Evolutionary conservation across 2,797 vertebrate genomes (phyloP).

Genomic region (Xiphophorus birchmanni): DNA sequence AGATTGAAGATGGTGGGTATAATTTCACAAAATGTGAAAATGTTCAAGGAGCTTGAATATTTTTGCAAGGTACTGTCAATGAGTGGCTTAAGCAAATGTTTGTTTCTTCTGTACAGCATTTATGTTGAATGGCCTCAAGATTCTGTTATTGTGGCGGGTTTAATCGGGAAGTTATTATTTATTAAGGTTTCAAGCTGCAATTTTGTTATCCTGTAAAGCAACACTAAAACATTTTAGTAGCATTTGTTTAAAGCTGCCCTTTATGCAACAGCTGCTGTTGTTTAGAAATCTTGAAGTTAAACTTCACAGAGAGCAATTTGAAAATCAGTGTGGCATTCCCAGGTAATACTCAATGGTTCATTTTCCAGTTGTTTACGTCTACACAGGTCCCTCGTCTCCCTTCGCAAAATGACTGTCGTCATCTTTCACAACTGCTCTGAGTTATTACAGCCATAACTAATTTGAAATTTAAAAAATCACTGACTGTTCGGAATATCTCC

Average conservation of each 20-base stretch:
- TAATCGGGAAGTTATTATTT: constrained; percentile 12
- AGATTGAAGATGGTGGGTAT: neutral
- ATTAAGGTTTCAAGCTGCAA: constrained; percentile 19
- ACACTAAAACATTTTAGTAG: neutral
- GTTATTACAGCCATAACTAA: constrained; percentile 18
- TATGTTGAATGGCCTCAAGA: constrained; percentile 2
- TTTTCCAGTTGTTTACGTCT: neutral
- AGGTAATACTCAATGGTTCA: neutral
- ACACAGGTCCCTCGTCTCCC: constrained; percentile 6
- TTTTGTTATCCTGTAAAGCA: constrained; percentile 6
- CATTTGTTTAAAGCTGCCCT: constrained; percentile 13
- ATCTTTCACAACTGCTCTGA: constrained; percentile 17
- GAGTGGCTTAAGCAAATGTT: neutral
- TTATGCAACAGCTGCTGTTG: constrained; percentile 15
- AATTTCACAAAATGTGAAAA: neutral
- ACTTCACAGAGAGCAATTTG: constrained; percentile 3
- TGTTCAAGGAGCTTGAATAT: neutral
- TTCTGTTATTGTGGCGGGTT: constrained; percentile 11
- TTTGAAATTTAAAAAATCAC: neutral
- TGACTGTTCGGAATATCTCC: constrained; percentile 24
- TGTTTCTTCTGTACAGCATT: neutral
- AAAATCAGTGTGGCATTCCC: neutral
- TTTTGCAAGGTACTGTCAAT: neutral
- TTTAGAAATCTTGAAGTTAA: constrained; percentile 29
- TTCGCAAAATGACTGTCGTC: constrained; percentile 17